These are phyloP conservation scores for Hippasteria phrygiana DNA, from an alignment of 53 echinoderm and acorn worm species.

Conservation along the genomic window DNA sequence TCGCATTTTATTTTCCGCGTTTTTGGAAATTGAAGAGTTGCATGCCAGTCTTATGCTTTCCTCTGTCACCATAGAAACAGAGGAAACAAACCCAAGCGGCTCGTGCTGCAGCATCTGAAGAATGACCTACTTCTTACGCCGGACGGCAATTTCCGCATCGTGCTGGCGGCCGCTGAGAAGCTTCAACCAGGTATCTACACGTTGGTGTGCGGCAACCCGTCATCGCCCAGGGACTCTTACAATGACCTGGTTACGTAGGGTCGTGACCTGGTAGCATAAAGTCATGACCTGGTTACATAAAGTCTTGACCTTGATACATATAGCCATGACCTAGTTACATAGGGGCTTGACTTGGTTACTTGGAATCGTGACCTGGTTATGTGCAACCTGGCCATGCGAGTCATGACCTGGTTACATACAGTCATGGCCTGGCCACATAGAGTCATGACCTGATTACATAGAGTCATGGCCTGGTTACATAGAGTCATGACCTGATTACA, in stretches of 20 bases:
- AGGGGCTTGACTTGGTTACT: background rate
- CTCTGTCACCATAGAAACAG: slow-evolving; percentile 60
- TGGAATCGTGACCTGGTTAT: background rate
- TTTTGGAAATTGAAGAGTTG: no score
- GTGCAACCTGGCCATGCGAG: no score
- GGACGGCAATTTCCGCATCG: slow-evolving; percentile 92
- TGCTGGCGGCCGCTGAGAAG: slow-evolving; percentile 86
- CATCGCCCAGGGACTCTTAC: slow-evolving; percentile 66
- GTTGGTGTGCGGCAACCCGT: slow-evolving; percentile 81
- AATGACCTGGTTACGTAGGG: slow-evolving; percentile 17
- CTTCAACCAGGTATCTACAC: slow-evolving; percentile 86
- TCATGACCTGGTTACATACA: background rate
- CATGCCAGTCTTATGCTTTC: background rate
- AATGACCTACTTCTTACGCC: slow-evolving; percentile 76
- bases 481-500: no score
- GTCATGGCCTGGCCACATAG: background rate
- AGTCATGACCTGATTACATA: background rate
- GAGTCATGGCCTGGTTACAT: background rate
- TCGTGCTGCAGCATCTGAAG: slow-evolving; percentile 76
- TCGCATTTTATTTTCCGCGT: no score
- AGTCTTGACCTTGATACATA: background rate
- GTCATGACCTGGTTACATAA: background rate
- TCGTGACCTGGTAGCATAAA: background rate
- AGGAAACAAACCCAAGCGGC: slow-evolving; percentile 70
- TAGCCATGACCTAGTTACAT: background rate